Conservation (phyloP, 2,888 invertebrate genomes). For the Diarsia rubi region DNA sequence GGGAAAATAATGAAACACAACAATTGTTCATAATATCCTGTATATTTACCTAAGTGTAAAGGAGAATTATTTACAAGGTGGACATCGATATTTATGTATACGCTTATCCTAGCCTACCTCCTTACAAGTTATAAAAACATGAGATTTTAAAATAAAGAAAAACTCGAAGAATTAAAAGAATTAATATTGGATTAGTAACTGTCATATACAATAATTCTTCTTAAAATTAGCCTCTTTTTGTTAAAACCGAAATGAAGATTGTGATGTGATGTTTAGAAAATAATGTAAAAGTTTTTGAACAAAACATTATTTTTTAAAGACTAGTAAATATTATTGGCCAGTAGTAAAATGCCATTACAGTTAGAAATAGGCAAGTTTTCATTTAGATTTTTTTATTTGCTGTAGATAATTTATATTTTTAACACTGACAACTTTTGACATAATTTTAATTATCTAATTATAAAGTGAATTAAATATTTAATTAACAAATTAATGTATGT, state of each 20-base stretch:
- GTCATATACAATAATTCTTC: constrained; percentile 41
- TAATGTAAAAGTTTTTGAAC: constrained; percentile 2
- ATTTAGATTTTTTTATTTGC: constrained; percentile 33
- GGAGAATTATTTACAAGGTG: constrained; percentile 90
- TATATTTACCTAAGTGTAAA: constrained; percentile 90
- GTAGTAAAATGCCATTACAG: constrained; percentile 25
- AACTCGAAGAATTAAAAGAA: constrained; percentile 44
- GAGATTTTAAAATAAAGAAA: constrained; percentile 61
- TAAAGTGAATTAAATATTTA: constrained; percentile 4
- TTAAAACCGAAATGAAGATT: constrained; percentile 42
- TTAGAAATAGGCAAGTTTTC: constrained; percentile 25
- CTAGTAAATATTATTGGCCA: constrained; percentile 35
- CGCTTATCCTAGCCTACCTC: constrained; percentile 81
- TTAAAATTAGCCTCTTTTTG: constrained; percentile 61
- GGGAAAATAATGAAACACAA: constrained; percentile 74
- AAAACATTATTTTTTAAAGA: constrained; percentile 6
- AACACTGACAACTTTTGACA: constrained; percentile 24
- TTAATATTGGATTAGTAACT: constrained; percentile 44
- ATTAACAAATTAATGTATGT: constrained; percentile 26
- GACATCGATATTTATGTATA: constrained; percentile 83
- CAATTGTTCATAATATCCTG: constrained; percentile 83
- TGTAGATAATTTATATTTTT: constrained; percentile 1
- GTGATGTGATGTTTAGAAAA: constrained; percentile 12
- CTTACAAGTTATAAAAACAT: constrained; percentile 67
- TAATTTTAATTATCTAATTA: not conserved